Evolutionary conservation across 2,113 vertebrate species (phyloP).

Genomic region (Proterorhinus semilunaris): DNA sequence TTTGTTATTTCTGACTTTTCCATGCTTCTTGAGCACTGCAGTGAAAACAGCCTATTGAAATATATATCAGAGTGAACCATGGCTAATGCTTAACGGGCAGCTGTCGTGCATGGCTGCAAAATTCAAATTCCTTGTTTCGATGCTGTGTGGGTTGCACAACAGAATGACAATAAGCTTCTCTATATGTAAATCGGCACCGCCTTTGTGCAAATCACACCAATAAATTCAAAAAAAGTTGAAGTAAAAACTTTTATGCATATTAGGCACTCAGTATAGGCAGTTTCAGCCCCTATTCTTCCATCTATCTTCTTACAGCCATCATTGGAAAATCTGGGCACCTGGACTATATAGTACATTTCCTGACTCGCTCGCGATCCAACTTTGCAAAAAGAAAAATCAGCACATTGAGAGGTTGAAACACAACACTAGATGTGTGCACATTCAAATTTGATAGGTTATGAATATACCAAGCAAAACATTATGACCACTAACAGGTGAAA

Average conservation of each 20-base stretch:
- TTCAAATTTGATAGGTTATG: conserved; percentile 19
- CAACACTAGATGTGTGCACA: conserved; percentile 33
- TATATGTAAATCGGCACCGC: conserved; percentile 30
- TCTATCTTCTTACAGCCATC: conserved; percentile 36
- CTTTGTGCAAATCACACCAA: conserved; percentile 29
- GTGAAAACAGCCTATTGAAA: background rate
- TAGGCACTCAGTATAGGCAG: conserved; percentile 73
- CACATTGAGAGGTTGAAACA: conserved; percentile 14
- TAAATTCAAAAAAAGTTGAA: conserved; percentile 36
- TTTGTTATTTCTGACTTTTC: background rate
- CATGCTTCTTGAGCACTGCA: background rate
- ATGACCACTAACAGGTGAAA: background rate
- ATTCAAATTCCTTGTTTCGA: conserved; percentile 15
- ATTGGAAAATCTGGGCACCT: conserved; percentile 41
- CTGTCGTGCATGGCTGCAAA: conserved; percentile 9
- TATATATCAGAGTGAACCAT: background rate
- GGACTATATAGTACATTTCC: conserved; percentile 35
- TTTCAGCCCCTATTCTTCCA: conserved; percentile 47
- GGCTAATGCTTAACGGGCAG: background rate
- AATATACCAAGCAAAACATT: background rate
- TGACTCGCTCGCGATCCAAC: conserved; percentile 29
- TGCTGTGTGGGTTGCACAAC: conserved; percentile 14
- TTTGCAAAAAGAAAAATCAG: conserved; percentile 25
- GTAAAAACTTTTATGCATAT: conserved; percentile 59
- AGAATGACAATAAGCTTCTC: conserved; percentile 34